Percentiles rank a stretch among this genome's conserved stretches.
phyloP scores from a whole-genome alignment of 2,888 invertebrate genomes.

The Morinoia aosen region DNA sequence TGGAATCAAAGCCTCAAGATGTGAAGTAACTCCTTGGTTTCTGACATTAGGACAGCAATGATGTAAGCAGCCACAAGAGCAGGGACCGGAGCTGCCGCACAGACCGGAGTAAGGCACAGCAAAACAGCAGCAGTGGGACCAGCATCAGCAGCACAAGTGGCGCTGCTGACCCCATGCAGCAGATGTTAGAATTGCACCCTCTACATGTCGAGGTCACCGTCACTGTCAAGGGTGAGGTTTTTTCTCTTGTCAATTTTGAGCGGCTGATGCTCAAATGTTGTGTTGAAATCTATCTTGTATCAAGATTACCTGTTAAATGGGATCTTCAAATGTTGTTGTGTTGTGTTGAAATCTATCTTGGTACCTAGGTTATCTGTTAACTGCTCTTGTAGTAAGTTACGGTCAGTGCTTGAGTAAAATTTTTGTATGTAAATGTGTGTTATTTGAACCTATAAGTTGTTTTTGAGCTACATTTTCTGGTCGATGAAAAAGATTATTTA shows the following conservation, averaged over 20 bases:
- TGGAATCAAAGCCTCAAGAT: background rate
- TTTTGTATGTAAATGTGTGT: too few species aligned
- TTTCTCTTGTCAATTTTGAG: background rate
- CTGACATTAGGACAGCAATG: constrained; percentile 5
- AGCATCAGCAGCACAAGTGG: background rate
- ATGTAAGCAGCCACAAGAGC: constrained; percentile 35
- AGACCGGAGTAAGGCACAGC: background rate
- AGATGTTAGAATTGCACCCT: constrained; percentile 63
- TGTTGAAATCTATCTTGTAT: background rate
- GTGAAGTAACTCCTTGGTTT: background rate
- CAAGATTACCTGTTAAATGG: too few species aligned
- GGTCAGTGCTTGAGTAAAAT: too few species aligned
- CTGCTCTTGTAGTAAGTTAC: too few species aligned
- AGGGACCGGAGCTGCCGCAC: background rate
- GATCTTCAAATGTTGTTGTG: too few species aligned
- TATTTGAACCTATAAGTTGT: too few species aligned
- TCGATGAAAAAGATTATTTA: too few species aligned
- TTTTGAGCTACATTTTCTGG: too few species aligned
- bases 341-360: too few species aligned
- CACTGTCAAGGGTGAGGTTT: constrained; percentile 56
- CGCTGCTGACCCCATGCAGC: constrained; percentile 59
- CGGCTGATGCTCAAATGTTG: background rate
- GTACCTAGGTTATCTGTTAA: too few species aligned
- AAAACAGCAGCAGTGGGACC: background rate
- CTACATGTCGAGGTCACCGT: constrained; percentile 61